Conservation (phyloP, 2,797 vertebrate species). For the Manis crassicaudata region DNA sequence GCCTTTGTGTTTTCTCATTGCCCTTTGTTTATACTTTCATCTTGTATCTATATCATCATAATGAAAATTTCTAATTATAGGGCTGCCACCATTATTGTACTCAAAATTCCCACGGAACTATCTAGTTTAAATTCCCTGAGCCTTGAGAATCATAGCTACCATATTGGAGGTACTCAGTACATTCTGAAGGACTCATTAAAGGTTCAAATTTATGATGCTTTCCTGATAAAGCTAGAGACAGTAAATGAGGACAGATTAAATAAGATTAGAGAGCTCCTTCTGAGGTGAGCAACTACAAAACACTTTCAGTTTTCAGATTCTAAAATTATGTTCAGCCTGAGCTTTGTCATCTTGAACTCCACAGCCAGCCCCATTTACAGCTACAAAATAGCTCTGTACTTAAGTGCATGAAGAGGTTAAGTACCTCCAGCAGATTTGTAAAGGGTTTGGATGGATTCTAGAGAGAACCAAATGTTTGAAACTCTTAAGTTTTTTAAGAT, state of each 20-base stretch:
- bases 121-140: neutral
- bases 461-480: conserved; percentile 58
- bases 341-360: conserved; percentile 60
- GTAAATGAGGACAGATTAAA: conserved; percentile 8
- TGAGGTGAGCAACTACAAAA: conserved; percentile 52
- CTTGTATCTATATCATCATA: neutral
- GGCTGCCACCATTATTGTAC: neutral
- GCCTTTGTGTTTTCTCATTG: neutral
- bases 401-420: conserved; percentile 45
- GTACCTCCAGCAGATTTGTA: conserved; percentile 49
- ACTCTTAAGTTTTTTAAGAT: conserved; percentile 57
- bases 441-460: conserved; percentile 60
- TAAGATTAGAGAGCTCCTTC: conserved; percentile 37
- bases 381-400: conserved; percentile 39
- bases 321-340: conserved; percentile 54
- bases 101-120: neutral
- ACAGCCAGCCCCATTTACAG: conserved; percentile 28
- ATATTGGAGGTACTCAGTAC: neutral
- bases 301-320: conserved; percentile 39
- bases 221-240: neutral
- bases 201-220: neutral
- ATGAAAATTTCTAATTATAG: conserved; percentile 24
- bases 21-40: conserved; percentile 2
- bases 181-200: neutral
- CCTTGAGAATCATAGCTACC: neutral